Percentiles rank a stretch among this genome's conserved stretches.
phyloP scores from a whole-genome alignment of 2,797 vertebrate species.

The Melanotaenia trifasciata region DNA sequence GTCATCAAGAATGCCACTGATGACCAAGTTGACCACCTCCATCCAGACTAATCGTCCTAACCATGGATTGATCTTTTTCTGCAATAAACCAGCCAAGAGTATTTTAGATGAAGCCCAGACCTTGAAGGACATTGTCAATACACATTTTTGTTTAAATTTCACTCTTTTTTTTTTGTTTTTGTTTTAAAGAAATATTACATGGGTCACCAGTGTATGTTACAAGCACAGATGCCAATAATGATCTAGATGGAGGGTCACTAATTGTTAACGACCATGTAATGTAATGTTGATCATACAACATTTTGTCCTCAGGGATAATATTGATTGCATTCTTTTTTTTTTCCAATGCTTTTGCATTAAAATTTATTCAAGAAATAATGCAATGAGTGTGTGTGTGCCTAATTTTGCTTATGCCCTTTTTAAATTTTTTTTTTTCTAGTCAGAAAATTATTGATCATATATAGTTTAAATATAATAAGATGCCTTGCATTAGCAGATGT shows the following conservation, averaged over 20 bases:
- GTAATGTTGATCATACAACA: slow-evolving; percentile 13
- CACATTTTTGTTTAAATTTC: slow-evolving; percentile 9
- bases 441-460: background rate
- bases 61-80: slow-evolving; percentile 17
- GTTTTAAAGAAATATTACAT: slow-evolving; percentile 3
- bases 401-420: background rate
- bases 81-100: slow-evolving; percentile 22
- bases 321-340: slow-evolving; percentile 26
- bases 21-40: slow-evolving; percentile 26
- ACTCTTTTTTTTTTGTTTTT: slow-evolving; percentile 5
- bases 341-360: slow-evolving; percentile 46
- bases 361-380: slow-evolving; percentile 67
- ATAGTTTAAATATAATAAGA: background rate
- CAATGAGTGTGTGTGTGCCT: slow-evolving; percentile 1
- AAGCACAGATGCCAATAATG: background rate
- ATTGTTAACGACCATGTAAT: background rate
- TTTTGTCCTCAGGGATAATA: slow-evolving; percentile 65
- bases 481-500: background rate
- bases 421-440: background rate
- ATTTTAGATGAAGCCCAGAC: slow-evolving; percentile 16
- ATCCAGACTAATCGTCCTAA: slow-evolving; percentile 24
- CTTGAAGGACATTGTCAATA: background rate
- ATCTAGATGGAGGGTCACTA: background rate
- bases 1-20: slow-evolving; percentile 4
- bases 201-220: background rate